These are phyloP conservation scores for Drosophila picticornis DNA, from an alignment of 2,888 invertebrate species.

Conservation along the genomic window DNA sequence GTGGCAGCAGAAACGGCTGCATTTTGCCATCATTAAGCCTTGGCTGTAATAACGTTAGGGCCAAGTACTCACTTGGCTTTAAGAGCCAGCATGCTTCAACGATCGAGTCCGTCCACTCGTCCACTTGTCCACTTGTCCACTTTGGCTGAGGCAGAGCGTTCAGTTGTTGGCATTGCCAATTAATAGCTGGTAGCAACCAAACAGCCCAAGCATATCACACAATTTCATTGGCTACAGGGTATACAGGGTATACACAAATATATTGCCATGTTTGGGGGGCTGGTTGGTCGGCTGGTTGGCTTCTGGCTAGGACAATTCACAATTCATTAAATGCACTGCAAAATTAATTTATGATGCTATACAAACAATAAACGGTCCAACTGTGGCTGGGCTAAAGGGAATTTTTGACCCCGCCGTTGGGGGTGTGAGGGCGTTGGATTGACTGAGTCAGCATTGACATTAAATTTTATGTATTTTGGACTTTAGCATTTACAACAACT, in stretches of 20 bases:
- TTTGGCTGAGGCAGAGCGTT: not conserved
- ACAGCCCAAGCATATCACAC: not conserved
- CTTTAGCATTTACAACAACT: slow-evolving; percentile 18
- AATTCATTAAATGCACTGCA: slow-evolving; percentile 78
- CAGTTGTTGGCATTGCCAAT: not conserved
- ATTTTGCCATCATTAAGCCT: slow-evolving; percentile 3
- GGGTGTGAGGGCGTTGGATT: not conserved
- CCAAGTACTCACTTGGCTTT: slow-evolving; percentile 1
- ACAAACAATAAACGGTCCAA: slow-evolving; percentile 67
- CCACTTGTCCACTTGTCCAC: not conserved
- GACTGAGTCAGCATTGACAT: slow-evolving; percentile 61
- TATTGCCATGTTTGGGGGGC: not conserved
- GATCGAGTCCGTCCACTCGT: not conserved
- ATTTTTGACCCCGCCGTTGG: not conserved
- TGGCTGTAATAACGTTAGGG: not conserved
- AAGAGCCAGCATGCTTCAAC: not conserved
- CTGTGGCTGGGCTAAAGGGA: not conserved
- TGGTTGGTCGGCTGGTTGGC: slow-evolving; percentile 24
- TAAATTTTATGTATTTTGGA: slow-evolving; percentile 11
- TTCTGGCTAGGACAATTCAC: slow-evolving; percentile 62
- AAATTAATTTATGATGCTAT: slow-evolving; percentile 76
- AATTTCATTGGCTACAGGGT: not conserved
- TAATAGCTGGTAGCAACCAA: not conserved
- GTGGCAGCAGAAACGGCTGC: not conserved
- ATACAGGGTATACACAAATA: slow-evolving; percentile 7